A percentile compares a stretch with the other conserved stretches of the same genome.
These are phyloP conservation scores for Euplexia lucipara DNA, from an alignment of 2,888 invertebrate species.

Conservation along the genomic window DNA sequence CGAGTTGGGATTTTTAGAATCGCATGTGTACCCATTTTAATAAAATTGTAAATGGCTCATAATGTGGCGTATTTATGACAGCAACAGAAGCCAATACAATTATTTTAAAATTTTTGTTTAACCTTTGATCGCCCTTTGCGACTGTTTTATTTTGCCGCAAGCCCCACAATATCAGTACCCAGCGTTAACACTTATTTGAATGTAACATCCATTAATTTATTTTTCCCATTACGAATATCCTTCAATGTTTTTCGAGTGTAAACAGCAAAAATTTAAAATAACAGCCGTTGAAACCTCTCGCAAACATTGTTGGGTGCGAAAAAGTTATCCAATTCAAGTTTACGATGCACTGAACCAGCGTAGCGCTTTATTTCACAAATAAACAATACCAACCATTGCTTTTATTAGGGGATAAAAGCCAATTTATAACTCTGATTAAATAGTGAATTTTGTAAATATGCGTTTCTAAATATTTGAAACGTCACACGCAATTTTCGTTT, in stretches of 20 bases:
- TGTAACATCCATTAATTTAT: not conserved
- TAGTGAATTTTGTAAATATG: constrained; percentile 45
- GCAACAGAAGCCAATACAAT: too few relatives aligned
- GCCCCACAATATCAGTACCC: too few relatives aligned
- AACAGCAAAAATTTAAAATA: constrained; percentile 48
- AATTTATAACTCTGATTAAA: constrained; percentile 61
- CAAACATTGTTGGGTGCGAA: constrained; percentile 62
- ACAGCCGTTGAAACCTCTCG: constrained; percentile 47
- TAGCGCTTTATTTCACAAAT: constrained; percentile 57
- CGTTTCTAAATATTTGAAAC: constrained; percentile 28
- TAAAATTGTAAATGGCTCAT: too few relatives aligned
- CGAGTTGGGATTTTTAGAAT: too few relatives aligned
- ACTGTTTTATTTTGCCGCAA: too few relatives aligned
- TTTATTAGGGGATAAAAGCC: constrained; percentile 59
- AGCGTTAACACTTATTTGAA: too few relatives aligned
- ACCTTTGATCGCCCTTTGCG: too few relatives aligned
- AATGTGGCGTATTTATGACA: too few relatives aligned
- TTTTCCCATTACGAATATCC: constrained; percentile 7
- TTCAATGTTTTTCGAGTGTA: constrained; percentile 27
- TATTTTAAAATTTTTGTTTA: too few relatives aligned
- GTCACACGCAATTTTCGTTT: not conserved
- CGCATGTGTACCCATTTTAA: too few relatives aligned
- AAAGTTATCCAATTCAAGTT: constrained; percentile 67
- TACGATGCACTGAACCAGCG: constrained; percentile 61
- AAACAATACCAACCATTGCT: constrained; percentile 60